A percentile compares a stretch with the other conserved stretches of the same genome.
phyloP scores from a whole-genome alignment of 92 coral and sea anemone species.

The Porites evermanni region DNA sequence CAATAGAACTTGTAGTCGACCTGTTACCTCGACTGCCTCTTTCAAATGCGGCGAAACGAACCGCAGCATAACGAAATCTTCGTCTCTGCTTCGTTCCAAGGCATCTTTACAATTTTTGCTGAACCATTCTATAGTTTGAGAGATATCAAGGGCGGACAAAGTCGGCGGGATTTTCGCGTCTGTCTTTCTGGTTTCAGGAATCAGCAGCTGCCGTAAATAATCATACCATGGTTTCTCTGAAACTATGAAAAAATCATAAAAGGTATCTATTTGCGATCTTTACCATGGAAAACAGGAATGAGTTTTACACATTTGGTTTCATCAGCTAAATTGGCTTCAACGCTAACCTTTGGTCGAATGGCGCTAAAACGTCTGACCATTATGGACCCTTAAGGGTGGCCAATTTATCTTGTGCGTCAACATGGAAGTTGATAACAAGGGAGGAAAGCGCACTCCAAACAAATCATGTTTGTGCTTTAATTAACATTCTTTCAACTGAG shows the following conservation, averaged over 20 bases:
- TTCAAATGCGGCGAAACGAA: conserved; percentile 1
- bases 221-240: background rate
- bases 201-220: background rate
- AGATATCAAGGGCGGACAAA: background rate
- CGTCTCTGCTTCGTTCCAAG: background rate
- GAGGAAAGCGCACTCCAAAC: too few species aligned
- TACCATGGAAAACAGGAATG: too few species aligned
- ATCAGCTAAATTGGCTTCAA: too few species aligned
- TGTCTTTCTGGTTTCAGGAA: background rate
- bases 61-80: conserved; percentile 23
- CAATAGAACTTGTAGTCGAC: background rate
- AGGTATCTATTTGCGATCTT: too few species aligned
- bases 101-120: conserved; percentile 6
- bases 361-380: too few species aligned
- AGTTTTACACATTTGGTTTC: too few species aligned
- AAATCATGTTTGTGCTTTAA: too few species aligned
- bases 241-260: background rate
- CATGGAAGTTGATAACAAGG: too few species aligned
- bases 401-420: too few species aligned
- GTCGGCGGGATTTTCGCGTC: background rate
- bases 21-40: background rate
- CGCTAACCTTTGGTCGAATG: too few species aligned
- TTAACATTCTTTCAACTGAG: too few species aligned
- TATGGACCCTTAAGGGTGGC: too few species aligned
- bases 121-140: background rate